Evolutionary conservation across 1,140 invertebrate genomes (phyloP), one percentile per base, ranked within the genome.

Genomic region (Heliconius eleuchia): DNA sequence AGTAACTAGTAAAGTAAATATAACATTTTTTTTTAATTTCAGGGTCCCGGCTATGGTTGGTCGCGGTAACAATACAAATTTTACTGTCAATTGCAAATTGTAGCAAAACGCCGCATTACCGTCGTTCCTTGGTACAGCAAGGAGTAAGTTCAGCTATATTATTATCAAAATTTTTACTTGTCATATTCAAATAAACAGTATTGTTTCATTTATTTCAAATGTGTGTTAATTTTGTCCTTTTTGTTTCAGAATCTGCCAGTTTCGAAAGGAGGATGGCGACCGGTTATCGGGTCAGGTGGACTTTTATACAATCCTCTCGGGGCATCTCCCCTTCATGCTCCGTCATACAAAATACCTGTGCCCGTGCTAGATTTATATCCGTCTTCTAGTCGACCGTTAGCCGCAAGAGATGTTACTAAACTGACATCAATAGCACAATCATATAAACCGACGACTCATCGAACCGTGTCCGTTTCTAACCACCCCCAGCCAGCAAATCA

Each of bases 261-360:
- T 72, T 90, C 92, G 50, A 95, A 95, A 87, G 88, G 93, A 74
- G 94, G 94, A 46, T 95, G 94, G 94, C 86, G 94, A 82, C 94
- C 94, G 37, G 94, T 95, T 1, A 81, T 95, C 18, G 89, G 93
- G 2, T 91, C 92, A 4, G 83, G 91, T 23, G 89, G 90, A 27
- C 82, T 91, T 9, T 37, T 90, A 7, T 94, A 92, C 82, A 86
- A 85, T 52, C 81, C 87, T 11, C 86, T 90, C 71, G 88, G 85
- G 30, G 89, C 88, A 30, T 88, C 90, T 8, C 88, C 89, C 0
- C 87, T 92, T 1, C 90, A 92, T 52, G 85, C 88, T 5, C 90
- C 88, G 9, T 92, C 88, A 18, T 93, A 94, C 82, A 94, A 92
- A 80, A 82, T 91, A 71, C 90, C 88, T 5, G 84, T 89, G 0